Base-by-base conservation (phyloP, 2,888 invertebrate genomes). In the Baronia brevicornis region DNA sequence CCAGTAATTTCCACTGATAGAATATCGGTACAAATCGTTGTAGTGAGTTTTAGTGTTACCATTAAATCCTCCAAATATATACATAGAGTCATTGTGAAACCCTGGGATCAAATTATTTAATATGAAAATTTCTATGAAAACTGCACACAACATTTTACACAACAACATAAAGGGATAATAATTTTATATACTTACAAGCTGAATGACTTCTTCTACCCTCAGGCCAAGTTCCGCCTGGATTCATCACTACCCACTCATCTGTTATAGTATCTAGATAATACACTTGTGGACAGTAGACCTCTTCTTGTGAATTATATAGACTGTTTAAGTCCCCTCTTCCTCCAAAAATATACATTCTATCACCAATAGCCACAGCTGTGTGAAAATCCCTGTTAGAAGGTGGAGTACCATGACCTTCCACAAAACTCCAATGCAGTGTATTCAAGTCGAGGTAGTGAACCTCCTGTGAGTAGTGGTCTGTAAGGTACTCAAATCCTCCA, bases 51-150 rank as follows among this genome's bases (percentile, higher is more conserved):
- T 89, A 31, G 85, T 65, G 13, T 90, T 78, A 5, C 94, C 93
- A 72, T 96, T 94, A 61, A 90, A 96, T 13, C 97, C 97, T 28
- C 96, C 97, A 78, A 97, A 96, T 40, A 96, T 89, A 61, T 93
- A 96, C 82, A 97, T 89, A 51, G 88, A 85, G 10, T 87, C 89
- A 44, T 91, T 87, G 61, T 93, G 89, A 3, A 91, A 78, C 89
- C 95, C 95, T 95, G 73, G 35, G 89, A 88, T 43, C 6, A 24
- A 7, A n/a, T 22, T 17, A 45, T 44, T 39, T 32, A 43, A 15
- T n/a, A n/a, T n/a, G n/a, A n/a, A n/a, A n/a, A n/a, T n/a, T n/a
- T n/a, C n/a, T n/a, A n/a, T 73, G 51, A 14, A 60, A 54, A 32
- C 18, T 23, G 11, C 5, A n/a, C n/a, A n/a, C 17, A 23, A 28